Conservation (phyloP, 2,797 vertebrate species). For the Lacerta viridis region DNA sequence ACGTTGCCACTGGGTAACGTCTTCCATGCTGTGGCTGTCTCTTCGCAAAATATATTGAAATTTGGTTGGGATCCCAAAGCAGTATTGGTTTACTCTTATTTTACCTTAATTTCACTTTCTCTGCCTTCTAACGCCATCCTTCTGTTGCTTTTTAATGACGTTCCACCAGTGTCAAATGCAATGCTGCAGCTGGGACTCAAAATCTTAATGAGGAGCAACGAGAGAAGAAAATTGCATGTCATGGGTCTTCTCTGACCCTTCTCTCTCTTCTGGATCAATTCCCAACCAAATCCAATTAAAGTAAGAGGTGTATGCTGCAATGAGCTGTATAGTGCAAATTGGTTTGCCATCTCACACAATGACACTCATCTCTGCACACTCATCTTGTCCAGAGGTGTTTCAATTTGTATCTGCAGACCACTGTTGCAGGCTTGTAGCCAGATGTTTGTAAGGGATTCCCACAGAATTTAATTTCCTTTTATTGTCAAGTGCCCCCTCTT, state of each 20-base stretch:
- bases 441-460: not conserved
- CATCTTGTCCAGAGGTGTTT: not conserved
- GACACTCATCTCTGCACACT: not conserved
- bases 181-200: constrained; percentile 5
- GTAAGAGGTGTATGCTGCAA: not conserved
- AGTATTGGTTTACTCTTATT: constrained; percentile 21
- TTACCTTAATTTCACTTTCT: constrained; percentile 22
- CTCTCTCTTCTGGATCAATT: not conserved
- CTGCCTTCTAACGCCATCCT: not conserved
- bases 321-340: not conserved
- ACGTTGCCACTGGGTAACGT: not conserved
- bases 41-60: constrained; percentile 34
- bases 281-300: constrained; percentile 13
- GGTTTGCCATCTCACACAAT: not conserved
- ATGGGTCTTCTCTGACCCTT: constrained; percentile 20
- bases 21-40: not conserved
- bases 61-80: constrained; percentile 13
- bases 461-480: constrained; percentile 19
- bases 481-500: not conserved
- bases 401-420: constrained; percentile 19
- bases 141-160: constrained; percentile 31
- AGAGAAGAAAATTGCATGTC: not conserved
- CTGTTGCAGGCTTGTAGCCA: not conserved
- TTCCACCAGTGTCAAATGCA: constrained; percentile 23
- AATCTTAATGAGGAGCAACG: constrained; percentile 5